phyloP scores from a whole-genome alignment of 2,797 vertebrate species.

The Limnodromus scolopaceus region DNA sequence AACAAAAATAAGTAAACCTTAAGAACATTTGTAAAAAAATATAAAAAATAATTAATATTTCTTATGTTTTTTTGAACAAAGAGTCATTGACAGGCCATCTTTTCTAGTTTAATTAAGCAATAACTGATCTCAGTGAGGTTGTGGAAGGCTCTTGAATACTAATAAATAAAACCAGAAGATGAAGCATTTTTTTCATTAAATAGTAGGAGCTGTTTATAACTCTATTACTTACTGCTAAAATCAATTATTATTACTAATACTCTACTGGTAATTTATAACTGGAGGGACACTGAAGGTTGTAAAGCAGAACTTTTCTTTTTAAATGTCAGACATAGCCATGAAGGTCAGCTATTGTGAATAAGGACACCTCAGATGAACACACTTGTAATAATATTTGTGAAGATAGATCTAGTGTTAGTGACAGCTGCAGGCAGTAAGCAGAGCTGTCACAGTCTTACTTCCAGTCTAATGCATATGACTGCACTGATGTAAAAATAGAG shows the following conservation, averaged over 20 bases:
- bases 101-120: conserved; percentile 80
- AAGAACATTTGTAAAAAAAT: conserved; percentile 40
- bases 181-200: conserved; percentile 78
- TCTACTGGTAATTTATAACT: conserved; percentile 72
- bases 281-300: conserved; percentile 64
- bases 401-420: conserved; percentile 58
- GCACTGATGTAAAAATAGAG: background rate
- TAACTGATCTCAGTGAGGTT: conserved; percentile 70
- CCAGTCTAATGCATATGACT: background rate
- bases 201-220: conserved; percentile 77
- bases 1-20: conserved; percentile 2
- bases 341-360: conserved; percentile 63
- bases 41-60: conserved; percentile 40
- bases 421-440: conserved; percentile 36
- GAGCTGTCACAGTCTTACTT: background rate
- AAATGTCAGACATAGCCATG: conserved; percentile 63
- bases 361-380: conserved; percentile 59
- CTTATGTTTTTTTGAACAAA: conserved; percentile 25
- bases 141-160: conserved; percentile 70
- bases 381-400: conserved; percentile 70
- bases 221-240: conserved; percentile 80
- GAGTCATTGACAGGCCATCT: conserved; percentile 71
- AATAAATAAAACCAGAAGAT: conserved; percentile 76
- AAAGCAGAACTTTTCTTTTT: conserved; percentile 73
- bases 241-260: conserved; percentile 81